These are phyloP conservation scores for Potamarius usumacintae DNA, from an alignment of 2,113 vertebrate species.

Conservation along the genomic window DNA sequence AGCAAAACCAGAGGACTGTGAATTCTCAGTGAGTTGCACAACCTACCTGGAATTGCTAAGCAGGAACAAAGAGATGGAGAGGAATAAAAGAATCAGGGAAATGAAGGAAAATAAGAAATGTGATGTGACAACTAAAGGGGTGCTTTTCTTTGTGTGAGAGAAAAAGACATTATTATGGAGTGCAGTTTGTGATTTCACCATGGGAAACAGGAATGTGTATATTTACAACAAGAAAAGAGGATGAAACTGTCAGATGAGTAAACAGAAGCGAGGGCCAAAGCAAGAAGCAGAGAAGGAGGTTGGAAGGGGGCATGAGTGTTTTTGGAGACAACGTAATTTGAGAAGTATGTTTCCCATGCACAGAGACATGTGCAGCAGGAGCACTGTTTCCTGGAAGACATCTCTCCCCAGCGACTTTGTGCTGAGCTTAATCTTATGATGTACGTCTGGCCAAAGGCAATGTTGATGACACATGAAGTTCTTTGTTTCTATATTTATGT, in stretches of 20 bases:
- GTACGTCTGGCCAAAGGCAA: neutral
- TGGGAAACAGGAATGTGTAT: conserved; percentile 55
- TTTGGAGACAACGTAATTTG: conserved; percentile 60
- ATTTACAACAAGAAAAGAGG: conserved; percentile 36
- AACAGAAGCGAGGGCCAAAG: neutral
- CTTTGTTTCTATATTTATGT: neutral
- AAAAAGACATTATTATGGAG: conserved; percentile 1
- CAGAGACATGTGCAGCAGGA: conserved; percentile 56
- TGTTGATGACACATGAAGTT: conserved; percentile 18
- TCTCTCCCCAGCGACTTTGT: conserved; percentile 6
- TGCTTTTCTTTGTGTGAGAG: neutral
- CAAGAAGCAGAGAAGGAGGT: neutral
- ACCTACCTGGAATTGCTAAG: conserved; percentile 25
- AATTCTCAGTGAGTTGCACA: conserved; percentile 45
- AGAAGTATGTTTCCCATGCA: conserved; percentile 70
- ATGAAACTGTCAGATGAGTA: neutral
- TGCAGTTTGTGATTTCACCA: conserved; percentile 23
- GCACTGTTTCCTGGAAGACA: conserved; percentile 62
- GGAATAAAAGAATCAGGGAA: neutral
- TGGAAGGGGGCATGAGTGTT: conserved; percentile 27
- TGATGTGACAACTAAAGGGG: neutral
- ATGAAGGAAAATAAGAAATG: neutral
- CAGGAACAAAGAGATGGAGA: conserved; percentile 13
- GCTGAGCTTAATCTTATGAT: neutral
- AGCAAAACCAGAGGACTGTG: conserved; percentile 45